Conservation (phyloP, 2,797 vertebrate species). For the Danio choprae region DNA sequence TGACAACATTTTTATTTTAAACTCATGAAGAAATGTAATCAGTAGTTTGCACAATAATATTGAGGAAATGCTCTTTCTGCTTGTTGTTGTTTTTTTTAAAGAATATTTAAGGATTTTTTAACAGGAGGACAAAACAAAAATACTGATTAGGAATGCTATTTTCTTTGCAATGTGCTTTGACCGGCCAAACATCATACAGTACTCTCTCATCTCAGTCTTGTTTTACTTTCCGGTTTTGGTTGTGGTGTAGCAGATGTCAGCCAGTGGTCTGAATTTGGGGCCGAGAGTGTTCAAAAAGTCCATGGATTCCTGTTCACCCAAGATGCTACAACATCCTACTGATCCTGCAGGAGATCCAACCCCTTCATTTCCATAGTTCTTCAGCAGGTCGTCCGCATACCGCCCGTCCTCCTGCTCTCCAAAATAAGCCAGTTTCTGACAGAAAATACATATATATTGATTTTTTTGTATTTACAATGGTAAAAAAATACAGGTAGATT, state of each 20-base stretch:
- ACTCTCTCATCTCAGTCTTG: neutral
- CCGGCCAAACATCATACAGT: neutral
- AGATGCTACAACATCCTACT: conserved; percentile 86
- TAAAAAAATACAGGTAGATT: neutral
- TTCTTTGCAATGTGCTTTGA: conserved; percentile 6
- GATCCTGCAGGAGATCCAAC: conserved; percentile 84
- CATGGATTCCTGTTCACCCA: conserved; percentile 78
- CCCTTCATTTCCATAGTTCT: conserved; percentile 84
- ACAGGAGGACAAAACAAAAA: neutral
- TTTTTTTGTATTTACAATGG: too few relatives aligned
- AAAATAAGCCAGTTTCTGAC: conserved; percentile 83
- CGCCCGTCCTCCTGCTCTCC: conserved; percentile 80
- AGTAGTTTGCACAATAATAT: too few relatives aligned
- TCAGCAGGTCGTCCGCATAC: conserved; percentile 80
- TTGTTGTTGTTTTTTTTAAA: neutral
- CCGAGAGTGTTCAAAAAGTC: conserved; percentile 86
- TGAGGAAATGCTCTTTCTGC: neutral
- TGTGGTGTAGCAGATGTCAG: conserved; percentile 76
- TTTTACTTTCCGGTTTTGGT: neutral
- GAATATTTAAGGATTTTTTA: neutral
- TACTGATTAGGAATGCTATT: neutral
- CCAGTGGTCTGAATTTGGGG: conserved; percentile 86
- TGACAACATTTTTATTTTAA: too few relatives aligned
- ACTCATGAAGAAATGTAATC: too few relatives aligned
- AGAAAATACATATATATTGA: too few relatives aligned